Percentiles rank a stretch among this genome's conserved stretches.
phyloP scores from a whole-genome alignment of 1,140 invertebrate species.

The Drosophila equinoxialis region DNA sequence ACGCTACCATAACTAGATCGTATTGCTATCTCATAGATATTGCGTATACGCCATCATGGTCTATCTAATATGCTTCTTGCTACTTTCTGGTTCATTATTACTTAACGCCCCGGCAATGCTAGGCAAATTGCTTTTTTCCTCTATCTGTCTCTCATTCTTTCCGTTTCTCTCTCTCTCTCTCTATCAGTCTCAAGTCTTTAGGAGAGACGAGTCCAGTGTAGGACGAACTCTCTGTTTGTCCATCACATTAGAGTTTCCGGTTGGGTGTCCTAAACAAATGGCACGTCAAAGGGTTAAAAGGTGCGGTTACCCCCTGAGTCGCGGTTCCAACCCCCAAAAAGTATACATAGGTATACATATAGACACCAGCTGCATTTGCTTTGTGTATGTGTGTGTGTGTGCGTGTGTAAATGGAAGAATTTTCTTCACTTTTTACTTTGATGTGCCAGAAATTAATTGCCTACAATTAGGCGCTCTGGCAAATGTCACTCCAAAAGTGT shows the following conservation, averaged over 20 bases:
- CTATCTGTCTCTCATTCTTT: neutral
- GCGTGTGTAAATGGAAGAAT: constrained; percentile 11
- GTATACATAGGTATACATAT: constrained; percentile 18
- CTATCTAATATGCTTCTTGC: constrained; percentile 59
- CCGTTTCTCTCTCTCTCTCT: constrained; percentile 17
- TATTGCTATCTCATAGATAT: constrained; percentile 36
- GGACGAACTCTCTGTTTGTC: constrained; percentile 45
- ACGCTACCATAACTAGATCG: neutral
- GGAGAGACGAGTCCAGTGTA: constrained; percentile 1
- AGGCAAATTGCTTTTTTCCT: constrained; percentile 73
- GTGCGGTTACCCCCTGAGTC: constrained; percentile 71
- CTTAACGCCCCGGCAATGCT: constrained; percentile 71
- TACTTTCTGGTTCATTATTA: constrained; percentile 73
- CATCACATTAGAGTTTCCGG: constrained; percentile 72
- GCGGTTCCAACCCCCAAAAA: constrained; percentile 54
- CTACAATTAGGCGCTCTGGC: constrained; percentile 80
- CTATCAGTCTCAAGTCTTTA: constrained; percentile 35
- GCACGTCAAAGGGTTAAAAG: constrained; percentile 76
- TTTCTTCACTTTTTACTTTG: constrained; percentile 66
- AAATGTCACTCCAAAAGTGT: constrained; percentile 66
- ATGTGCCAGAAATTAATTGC: constrained; percentile 83
- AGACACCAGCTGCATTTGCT: constrained; percentile 79
- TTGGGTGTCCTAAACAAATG: constrained; percentile 55
- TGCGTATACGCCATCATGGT: constrained; percentile 64
- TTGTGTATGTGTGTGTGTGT: constrained; percentile 10